Percentiles rank a stretch among this genome's conserved stretches.
These are phyloP conservation scores for Selenia dentaria DNA, from an alignment of 2,888 invertebrate genomes.

Conservation along the genomic window DNA sequence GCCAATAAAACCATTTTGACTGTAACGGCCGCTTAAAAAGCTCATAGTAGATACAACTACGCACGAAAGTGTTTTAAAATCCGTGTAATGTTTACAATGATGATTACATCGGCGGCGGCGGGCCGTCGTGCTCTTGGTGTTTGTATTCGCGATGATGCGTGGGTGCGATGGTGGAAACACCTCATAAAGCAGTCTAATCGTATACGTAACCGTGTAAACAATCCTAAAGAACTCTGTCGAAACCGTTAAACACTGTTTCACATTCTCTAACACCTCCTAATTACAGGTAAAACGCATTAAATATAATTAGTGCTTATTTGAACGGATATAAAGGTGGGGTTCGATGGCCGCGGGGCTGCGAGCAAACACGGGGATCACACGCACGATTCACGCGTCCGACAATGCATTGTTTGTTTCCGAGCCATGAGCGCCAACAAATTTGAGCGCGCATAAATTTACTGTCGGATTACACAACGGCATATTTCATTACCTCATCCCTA, in stretches of 20 bases:
- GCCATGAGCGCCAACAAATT: conserved; percentile 49
- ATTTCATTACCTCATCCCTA: conserved; percentile 43
- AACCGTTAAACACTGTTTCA: conserved; percentile 70
- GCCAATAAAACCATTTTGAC: conserved; percentile 33
- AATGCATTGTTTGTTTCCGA: conserved; percentile 62
- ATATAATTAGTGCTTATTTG: conserved; percentile 78
- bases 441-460: conserved; percentile 51
- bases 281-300: conserved; percentile 80
- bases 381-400: conserved; percentile 53
- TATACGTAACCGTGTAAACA: conserved; percentile 62
- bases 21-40: conserved; percentile 27
- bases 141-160: conserved; percentile 64
- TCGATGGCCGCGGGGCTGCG: conserved; percentile 52
- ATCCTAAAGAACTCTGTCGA: conserved; percentile 60
- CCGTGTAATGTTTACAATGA: conserved; percentile 63
- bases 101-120: conserved; percentile 57
- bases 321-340: conserved; percentile 68
- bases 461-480: conserved; percentile 47
- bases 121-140: conserved; percentile 48
- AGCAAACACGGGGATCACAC: conserved; percentile 57
- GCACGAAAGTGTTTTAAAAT: conserved; percentile 47
- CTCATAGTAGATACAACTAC: conserved; percentile 30
- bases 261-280: conserved; percentile 79
- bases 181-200: conserved; percentile 71
- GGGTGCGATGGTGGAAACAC: conserved; percentile 60